Evolutionary conservation across 2,113 vertebrate genomes (phyloP).

Genomic region (Hemiprocne comata): DNA sequence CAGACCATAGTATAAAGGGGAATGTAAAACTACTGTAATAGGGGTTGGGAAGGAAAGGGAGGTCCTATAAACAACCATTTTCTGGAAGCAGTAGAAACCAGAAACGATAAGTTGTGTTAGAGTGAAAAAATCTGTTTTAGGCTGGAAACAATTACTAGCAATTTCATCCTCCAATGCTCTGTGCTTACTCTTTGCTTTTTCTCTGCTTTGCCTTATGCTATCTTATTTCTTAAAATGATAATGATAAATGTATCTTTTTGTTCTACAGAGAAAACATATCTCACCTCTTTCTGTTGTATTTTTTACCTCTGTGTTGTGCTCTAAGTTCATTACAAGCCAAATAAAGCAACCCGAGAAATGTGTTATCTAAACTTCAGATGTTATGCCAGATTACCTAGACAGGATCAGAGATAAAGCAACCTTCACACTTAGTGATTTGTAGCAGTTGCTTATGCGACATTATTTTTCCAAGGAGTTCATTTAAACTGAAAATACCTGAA

Average conservation of each 20-base stretch:
- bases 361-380: neutral
- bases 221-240: neutral
- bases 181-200: neutral
- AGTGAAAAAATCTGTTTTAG: neutral
- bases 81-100: slow-evolving; percentile 24
- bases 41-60: neutral
- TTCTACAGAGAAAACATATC: neutral
- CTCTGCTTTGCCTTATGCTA: neutral
- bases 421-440: neutral
- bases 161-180: neutral
- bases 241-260: neutral
- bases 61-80: neutral
- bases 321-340: neutral
- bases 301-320: neutral
- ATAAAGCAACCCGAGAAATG: neutral
- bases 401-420: neutral
- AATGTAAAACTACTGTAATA: neutral
- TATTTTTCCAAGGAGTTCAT: neutral
- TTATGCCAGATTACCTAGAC: neutral
- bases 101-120: neutral
- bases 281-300: neutral
- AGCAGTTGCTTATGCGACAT: neutral
- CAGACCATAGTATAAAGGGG: neutral
- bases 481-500: neutral
- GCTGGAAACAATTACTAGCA: neutral